Conservation (phyloP, 2,888 invertebrate species). For the Margaritifera margaritifera region DNA sequence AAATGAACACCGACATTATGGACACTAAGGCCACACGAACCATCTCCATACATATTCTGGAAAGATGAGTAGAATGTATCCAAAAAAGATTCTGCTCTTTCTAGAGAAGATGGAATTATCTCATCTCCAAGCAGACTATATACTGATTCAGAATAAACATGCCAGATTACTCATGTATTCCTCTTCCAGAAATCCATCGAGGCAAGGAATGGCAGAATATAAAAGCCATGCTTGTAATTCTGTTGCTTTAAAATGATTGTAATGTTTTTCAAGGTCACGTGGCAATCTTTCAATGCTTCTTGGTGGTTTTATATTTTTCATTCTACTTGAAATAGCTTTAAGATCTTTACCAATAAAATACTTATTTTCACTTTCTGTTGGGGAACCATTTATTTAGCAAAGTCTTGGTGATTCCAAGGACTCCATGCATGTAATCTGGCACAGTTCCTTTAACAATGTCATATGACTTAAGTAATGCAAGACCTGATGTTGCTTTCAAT, state of each 20-base stretch:
- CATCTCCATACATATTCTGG: too few relatives aligned
- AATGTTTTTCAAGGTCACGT: neutral
- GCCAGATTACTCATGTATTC: slow-evolving; percentile 7
- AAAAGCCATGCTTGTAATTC: too few relatives aligned
- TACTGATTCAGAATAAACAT: slow-evolving; percentile 13
- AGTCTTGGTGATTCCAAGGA: slow-evolving; percentile 19
- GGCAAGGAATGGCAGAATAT: too few relatives aligned
- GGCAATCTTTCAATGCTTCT: slow-evolving; percentile 11
- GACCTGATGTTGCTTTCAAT: slow-evolving; percentile 17
- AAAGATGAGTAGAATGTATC: too few relatives aligned
- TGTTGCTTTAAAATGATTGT: too few relatives aligned
- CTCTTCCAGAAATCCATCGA: slow-evolving; percentile 2
- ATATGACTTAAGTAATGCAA: slow-evolving; percentile 5
- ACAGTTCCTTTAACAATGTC: slow-evolving; percentile 13
- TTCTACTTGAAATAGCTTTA: slow-evolving; percentile 11
- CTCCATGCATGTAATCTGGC: slow-evolving; percentile 25
- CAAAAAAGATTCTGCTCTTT: too few relatives aligned
- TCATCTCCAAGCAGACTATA: slow-evolving; percentile 12
- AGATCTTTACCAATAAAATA: slow-evolving; percentile 14
- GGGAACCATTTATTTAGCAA: slow-evolving; percentile 13
- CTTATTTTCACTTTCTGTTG: slow-evolving; percentile 6
- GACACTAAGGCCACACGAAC: too few relatives aligned
- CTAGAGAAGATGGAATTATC: neutral
- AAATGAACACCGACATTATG: too few relatives aligned
- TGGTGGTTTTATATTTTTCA: slow-evolving; percentile 15